phyloP scores from a whole-genome alignment of 2,888 invertebrate species.

The Plagiodera versicolora region DNA sequence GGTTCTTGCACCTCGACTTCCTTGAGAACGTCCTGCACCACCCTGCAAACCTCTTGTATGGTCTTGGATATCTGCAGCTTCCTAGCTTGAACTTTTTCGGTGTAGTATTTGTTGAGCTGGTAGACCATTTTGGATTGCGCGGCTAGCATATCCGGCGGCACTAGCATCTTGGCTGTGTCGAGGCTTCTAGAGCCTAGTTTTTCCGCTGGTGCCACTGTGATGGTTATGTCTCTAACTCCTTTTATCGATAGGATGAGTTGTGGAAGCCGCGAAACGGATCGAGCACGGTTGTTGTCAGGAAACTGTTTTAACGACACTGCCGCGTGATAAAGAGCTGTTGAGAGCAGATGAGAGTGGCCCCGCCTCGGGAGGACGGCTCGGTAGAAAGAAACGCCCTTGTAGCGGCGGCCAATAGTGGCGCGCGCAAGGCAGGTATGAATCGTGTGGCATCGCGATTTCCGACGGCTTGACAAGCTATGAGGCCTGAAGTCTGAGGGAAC shows the following conservation, averaged over 20 bases:
- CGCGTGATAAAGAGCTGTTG: slow-evolving; percentile 23
- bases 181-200: slow-evolving; percentile 44
- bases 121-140: slow-evolving; percentile 94
- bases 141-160: slow-evolving; percentile 91
- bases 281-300: slow-evolving; percentile 32
- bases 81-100: slow-evolving; percentile 73
- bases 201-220: slow-evolving; percentile 45
- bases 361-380: slow-evolving; percentile 41
- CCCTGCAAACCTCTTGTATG: slow-evolving; percentile 75
- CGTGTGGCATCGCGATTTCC: no score
- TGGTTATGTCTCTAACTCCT: slow-evolving; percentile 27
- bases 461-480: slow-evolving; percentile 23
- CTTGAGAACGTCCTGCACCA: slow-evolving; percentile 79
- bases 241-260: slow-evolving; percentile 16
- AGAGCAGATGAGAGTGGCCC: slow-evolving; percentile 45
- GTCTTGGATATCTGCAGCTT: slow-evolving; percentile 72
- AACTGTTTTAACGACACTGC: slow-evolving; percentile 45
- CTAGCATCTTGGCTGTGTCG: slow-evolving; percentile 69
- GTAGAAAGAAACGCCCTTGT: slow-evolving; percentile 40
- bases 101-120: slow-evolving; percentile 81
- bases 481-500: background rate
- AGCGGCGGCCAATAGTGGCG: slow-evolving; percentile 36
- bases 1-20: slow-evolving; percentile 86
- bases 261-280: slow-evolving; percentile 44
- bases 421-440: slow-evolving; percentile 23